These are phyloP conservation scores for Odontomachus brunneus DNA, from an alignment of 1,140 invertebrate species.

Conservation along the genomic window DNA sequence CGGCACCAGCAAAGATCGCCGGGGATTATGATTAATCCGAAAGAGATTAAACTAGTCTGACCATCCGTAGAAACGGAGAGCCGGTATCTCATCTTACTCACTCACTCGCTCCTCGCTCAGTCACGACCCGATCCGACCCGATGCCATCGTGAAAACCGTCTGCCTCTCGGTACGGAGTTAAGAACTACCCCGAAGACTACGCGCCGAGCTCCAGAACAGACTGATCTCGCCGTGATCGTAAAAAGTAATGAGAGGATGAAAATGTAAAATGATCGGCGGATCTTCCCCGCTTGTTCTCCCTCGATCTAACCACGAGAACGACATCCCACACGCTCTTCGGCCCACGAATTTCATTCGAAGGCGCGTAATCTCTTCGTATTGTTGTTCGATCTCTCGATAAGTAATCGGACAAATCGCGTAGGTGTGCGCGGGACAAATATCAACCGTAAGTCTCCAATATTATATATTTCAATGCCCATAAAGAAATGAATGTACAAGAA, in stretches of 20 bases:
- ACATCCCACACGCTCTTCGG: neutral
- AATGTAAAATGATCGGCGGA: slow-evolving; percentile 72
- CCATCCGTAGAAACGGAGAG: slow-evolving; percentile 59
- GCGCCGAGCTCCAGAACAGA: slow-evolving; percentile 32
- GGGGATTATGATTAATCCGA: slow-evolving; percentile 76
- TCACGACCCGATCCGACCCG: neutral
- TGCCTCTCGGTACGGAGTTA: slow-evolving; percentile 18
- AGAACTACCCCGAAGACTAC: slow-evolving; percentile 34
- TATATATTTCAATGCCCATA: too few species aligned
- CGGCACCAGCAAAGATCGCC: slow-evolving; percentile 63
- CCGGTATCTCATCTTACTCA: slow-evolving; percentile 43
- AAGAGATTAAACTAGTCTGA: slow-evolving; percentile 74
- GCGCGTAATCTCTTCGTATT: slow-evolving; percentile 8
- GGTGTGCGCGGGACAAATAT: too few species aligned
- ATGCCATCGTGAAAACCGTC: slow-evolving; percentile 34
- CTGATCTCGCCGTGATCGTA: slow-evolving; percentile 62
- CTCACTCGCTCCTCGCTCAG: too few species aligned
- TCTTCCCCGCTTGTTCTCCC: neutral
- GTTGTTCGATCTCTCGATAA: neutral
- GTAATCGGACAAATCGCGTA: neutral
- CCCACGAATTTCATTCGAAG: neutral
- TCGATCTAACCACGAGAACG: neutral
- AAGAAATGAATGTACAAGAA: too few species aligned
- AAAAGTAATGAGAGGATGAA: slow-evolving; percentile 72
- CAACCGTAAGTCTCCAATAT: too few species aligned